Base-by-base conservation (phyloP, 2,113 vertebrate species). In the Crotalus tigris region DNA sequence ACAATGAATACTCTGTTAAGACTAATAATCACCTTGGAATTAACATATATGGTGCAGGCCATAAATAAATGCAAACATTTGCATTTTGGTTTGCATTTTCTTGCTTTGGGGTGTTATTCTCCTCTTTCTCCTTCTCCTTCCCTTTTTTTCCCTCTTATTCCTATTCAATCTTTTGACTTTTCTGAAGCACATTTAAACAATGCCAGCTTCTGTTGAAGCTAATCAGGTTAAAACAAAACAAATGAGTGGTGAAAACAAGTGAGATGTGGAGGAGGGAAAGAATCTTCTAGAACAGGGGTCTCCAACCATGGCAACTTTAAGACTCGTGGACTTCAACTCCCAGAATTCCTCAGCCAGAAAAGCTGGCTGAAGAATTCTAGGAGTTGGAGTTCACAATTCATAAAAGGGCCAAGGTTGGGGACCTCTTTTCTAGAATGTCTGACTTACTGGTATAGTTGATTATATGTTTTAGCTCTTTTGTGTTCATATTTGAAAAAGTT, bases 1-100 rank as follows among this genome's bases (percentile, higher is more conserved):
- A 13, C 6, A 1, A 23, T 85, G n/a, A 61, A 86, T 53, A 53
- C 61, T n/a, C 69, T 3, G 59, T 86, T 93, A 85, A 53, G 85
- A 24, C 85, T 59, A 13, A 90, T 90, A 86, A 90, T 86, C 55
- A 86, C 23, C 29, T 90, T 89, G 85, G 57, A 90, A 89, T 89
- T 89, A 61, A 29, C 69, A 90, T 58, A 86, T 23, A 15, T 21
- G 12, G 11, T 55, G 15, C 29, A 10, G 29, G 21, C 88, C 23
- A 58, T 75, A 54, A 12, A 51, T 64, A 59, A 58, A 86, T 49
- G 21, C 26, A 13, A 23, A 33, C 8, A n/a, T 64, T 64, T 61
- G 81, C 39, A 7, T 88, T n/a, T 55, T 55, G 4, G 23, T 64
- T 64, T 61, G 81, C 39, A 7, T 88, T n/a, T 55, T 55, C 87